Conservation (phyloP, 1,140 invertebrate genomes). For the Drosophila cardini region DNA sequence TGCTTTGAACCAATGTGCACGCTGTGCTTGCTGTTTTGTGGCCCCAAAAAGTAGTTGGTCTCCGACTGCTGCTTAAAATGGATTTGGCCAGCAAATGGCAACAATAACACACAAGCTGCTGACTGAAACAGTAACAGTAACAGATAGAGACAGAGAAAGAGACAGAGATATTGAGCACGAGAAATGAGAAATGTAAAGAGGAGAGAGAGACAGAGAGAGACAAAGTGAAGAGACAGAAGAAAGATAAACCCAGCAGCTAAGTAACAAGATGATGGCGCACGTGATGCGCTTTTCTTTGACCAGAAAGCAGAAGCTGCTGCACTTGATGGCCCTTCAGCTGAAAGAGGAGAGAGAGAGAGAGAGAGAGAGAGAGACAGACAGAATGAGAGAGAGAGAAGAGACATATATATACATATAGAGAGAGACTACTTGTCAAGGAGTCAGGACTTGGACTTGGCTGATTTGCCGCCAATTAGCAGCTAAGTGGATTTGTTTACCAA, state of each 20-base stretch:
- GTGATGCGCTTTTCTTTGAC: slow-evolving; percentile 49
- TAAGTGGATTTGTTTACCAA: slow-evolving; percentile 75
- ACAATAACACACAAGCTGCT: not conserved
- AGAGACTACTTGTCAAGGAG: not conserved
- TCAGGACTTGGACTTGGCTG: slow-evolving; percentile 29
- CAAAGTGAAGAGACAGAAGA: not conserved
- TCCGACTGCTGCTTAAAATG: slow-evolving; percentile 51
- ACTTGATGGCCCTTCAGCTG: slow-evolving; percentile 18
- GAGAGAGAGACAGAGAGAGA: not conserved
- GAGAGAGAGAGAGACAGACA: not conserved
- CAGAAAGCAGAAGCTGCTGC: slow-evolving; percentile 22
- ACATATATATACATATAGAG: too few species aligned
- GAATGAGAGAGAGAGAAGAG: not conserved
- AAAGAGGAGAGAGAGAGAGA: not conserved
- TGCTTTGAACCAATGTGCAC: slow-evolving; percentile 24
- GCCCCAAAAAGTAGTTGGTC: slow-evolving; percentile 21
- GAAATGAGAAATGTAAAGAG: not conserved
- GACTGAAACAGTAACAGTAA: not conserved
- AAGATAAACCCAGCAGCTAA: slow-evolving; percentile 46
- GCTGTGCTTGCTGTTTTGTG: slow-evolving; percentile 9
- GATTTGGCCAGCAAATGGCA: slow-evolving; percentile 41
- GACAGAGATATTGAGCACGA: not conserved
- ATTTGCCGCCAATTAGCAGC: slow-evolving; percentile 80
- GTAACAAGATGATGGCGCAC: slow-evolving; percentile 53
- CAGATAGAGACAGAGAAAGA: not conserved